A percentile compares a stretch with the other conserved stretches of the same genome.
phyloP scores from a whole-genome alignment of 1,140 invertebrate species.

The Tetragnatha versicolor region DNA sequence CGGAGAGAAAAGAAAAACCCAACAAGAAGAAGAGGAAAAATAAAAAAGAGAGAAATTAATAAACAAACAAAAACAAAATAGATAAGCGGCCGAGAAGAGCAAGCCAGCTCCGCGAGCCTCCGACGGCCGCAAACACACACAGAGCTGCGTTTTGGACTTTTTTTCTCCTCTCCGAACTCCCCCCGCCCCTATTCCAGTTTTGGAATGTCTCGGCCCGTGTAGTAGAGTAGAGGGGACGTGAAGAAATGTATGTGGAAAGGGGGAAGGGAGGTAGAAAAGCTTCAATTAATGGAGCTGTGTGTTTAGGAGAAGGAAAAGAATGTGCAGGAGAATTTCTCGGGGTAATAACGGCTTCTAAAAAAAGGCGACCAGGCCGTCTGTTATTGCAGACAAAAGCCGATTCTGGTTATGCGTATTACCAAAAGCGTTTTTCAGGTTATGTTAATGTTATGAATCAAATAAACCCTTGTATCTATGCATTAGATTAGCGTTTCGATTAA shows the following conservation, averaged over 20 bases:
- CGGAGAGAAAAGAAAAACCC: background rate
- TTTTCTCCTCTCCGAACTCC: background rate
- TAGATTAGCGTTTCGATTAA: too few relatives aligned
- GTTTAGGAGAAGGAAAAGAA: too few relatives aligned
- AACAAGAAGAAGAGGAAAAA: background rate
- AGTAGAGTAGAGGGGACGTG: background rate
- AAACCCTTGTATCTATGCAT: too few relatives aligned
- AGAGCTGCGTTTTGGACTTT: background rate
- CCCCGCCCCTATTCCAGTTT: conserved; percentile 15
- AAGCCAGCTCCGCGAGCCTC: conserved; percentile 31
- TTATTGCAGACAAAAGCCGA: too few relatives aligned
- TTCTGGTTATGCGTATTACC: too few relatives aligned
- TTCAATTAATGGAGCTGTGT: conserved; percentile 18
- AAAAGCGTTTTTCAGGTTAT: too few relatives aligned
- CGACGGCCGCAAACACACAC: background rate
- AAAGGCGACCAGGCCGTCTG: too few relatives aligned
- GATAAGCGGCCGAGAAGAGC: conserved; percentile 32
- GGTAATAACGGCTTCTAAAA: too few relatives aligned
- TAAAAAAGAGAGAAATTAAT: conserved; percentile 3
- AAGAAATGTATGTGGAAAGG: conserved; percentile 1
- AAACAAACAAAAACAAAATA: conserved; percentile 38
- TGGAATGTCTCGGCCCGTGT: conserved; percentile 14
- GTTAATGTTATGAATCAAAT: too few relatives aligned
- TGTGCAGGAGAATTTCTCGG: too few relatives aligned
- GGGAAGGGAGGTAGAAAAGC: background rate